These are phyloP conservation scores for Macroglossus sobrinus DNA, from an alignment of 2,113 vertebrate genomes.

Conservation along the genomic window DNA sequence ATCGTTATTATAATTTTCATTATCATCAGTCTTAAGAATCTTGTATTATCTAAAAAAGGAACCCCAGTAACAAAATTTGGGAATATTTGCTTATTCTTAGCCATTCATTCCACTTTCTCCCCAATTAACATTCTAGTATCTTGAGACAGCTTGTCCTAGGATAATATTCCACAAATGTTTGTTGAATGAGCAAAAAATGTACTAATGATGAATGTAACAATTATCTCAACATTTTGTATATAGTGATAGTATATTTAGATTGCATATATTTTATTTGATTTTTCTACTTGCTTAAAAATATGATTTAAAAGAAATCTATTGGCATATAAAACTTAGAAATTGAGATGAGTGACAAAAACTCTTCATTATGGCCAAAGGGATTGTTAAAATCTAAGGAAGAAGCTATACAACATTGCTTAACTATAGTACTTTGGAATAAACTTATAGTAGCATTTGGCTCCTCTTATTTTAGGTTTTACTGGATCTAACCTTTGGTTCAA, in stretches of 20 bases:
- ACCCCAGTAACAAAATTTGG: background rate
- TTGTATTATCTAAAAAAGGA: background rate
- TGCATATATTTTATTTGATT: background rate
- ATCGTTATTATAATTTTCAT: background rate
- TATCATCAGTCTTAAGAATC: background rate
- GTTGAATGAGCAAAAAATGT: background rate
- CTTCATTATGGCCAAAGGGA: background rate
- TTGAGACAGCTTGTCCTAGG: background rate
- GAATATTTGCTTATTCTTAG: background rate
- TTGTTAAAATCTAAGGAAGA: background rate
- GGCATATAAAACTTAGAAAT: background rate
- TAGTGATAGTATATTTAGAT: background rate
- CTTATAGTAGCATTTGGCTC: background rate
- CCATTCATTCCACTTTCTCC: background rate
- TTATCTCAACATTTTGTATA: background rate
- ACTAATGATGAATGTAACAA: background rate
- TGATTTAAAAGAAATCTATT: background rate
- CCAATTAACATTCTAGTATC: background rate
- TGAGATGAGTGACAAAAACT: background rate
- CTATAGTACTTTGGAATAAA: background rate
- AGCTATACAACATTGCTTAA: background rate
- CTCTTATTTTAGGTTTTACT: background rate
- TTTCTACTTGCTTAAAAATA: background rate
- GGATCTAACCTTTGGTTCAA: background rate
- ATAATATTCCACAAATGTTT: background rate